Evolutionary conservation across 2,113 vertebrate species (phyloP).

Genomic region (Mellivora capensis): DNA sequence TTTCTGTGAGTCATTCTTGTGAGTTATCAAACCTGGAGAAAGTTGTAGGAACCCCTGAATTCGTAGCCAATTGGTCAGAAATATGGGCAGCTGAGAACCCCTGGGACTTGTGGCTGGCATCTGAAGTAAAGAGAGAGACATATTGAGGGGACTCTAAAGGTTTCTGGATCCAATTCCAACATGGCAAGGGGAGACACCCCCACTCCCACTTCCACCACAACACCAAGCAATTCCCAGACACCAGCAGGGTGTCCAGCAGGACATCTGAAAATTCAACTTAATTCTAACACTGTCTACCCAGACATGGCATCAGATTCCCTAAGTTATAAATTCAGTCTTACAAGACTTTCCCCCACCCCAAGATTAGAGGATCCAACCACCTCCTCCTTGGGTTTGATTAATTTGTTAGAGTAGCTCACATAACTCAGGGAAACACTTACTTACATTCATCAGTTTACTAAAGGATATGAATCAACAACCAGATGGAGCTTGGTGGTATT

Average conservation of each 20-base stretch:
- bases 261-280: background rate
- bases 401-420: background rate
- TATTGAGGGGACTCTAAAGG: background rate
- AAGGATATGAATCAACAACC: background rate
- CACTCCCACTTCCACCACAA: background rate
- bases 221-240: background rate
- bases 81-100: background rate
- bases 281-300: background rate
- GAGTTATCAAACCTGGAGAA: background rate
- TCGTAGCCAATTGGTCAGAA: background rate
- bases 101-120: background rate
- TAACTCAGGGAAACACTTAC: background rate
- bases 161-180: background rate
- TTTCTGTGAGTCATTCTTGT: background rate
- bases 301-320: background rate
- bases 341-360: background rate
- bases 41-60: background rate
- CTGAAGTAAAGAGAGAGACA: background rate
- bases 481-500: background rate
- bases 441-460: background rate
- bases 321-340: background rate
- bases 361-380: background rate
- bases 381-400: background rate
- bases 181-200: background rate
- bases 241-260: background rate